Evolutionary conservation across 2,797 vertebrate genomes (phyloP), one percentile per base, ranked within the genome.

Genomic region (Momotus momota): DNA sequence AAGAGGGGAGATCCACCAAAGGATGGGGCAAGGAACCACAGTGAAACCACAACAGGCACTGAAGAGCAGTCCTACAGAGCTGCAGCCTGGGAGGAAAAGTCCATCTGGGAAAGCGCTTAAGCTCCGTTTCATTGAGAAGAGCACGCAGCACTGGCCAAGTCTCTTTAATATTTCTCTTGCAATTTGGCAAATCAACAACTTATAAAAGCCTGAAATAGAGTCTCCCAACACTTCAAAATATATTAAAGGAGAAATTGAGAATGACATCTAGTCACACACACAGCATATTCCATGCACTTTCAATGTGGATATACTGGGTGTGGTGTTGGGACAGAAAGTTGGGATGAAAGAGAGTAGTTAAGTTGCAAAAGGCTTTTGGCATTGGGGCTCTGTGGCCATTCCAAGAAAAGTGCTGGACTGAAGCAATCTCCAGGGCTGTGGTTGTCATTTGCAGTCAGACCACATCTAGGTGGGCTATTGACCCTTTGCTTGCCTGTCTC

Each of bases 61-160:
- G 52, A 61, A 61, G 33, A 85, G 26, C 23, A 72, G 33, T n/a
- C 49, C 71, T 71, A 41, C 29, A 62, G 69, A 92, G 6, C 46
- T 87, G 35, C 57, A 65, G 3, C 43, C 78, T 41, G 43, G 70
- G 58, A 94, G 66, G n/a, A 65, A 90, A 87, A 75, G 65, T 92
- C 57, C 84, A 91, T 27, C 75, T 96, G 84, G 79, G 45, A n/a
- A 95, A 96, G 15, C 71, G 81, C 46, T 94, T 89, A 85, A 43
- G 22, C 33, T 94, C 41, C 6, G 1, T 90, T 81, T 92, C 77
- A 55, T 52, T 29, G 17, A 82, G 43, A 57, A 92, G 26, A 82
- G 19, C 13, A 15, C 23, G 29, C 21, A 61, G 31, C 2, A 1
- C 91, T 35, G 31, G 81, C 91, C 84, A 97, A 85, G 25, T 14